These are phyloP conservation scores for Tachyglossus aculeatus DNA, from an alignment of 2,797 vertebrate species.

Conservation along the genomic window DNA sequence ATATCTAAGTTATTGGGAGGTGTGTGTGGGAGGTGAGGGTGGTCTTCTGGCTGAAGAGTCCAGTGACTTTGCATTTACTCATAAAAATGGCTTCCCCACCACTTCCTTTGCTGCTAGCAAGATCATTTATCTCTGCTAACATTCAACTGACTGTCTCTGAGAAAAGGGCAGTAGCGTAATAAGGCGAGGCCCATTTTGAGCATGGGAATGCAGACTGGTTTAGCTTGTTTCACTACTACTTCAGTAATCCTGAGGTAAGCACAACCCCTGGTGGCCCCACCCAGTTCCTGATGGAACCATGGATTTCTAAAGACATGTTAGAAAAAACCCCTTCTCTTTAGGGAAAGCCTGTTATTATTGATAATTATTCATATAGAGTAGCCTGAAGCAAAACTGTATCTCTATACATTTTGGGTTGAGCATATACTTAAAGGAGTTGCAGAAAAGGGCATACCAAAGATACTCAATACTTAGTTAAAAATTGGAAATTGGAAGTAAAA, in stretches of 20 bases:
- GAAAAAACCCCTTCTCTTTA: conserved; percentile 9
- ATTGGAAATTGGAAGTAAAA: background rate
- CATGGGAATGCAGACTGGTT: conserved; percentile 66
- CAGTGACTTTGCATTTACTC: too few relatives aligned
- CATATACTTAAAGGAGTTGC: background rate
- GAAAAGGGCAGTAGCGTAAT: conserved; percentile 41
- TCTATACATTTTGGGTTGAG: background rate
- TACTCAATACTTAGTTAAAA: background rate
- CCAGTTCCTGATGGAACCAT: conserved; percentile 43
- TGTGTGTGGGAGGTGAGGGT: too few relatives aligned
- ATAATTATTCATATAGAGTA: background rate
- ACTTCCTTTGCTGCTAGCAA: conserved; percentile 42
- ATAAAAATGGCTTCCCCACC: conserved; percentile 3
- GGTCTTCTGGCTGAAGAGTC: too few relatives aligned
- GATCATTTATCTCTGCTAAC: conserved; percentile 35
- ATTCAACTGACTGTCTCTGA: conserved; percentile 51
- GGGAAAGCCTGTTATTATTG: background rate
- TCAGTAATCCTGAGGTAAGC: conserved; percentile 52
- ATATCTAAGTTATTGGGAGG: too few relatives aligned
- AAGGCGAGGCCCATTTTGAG: conserved; percentile 41
- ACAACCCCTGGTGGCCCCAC: conserved; percentile 55
- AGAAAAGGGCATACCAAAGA: background rate
- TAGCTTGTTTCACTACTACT: conserved; percentile 51
- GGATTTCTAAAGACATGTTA: conserved; percentile 49
- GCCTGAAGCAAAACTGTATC: background rate